Percentiles rank a stretch among this genome's conserved stretches.
These are phyloP conservation scores for Pseudomyrmex gracilis DNA, from an alignment of 1,140 invertebrate genomes.

Conservation along the genomic window DNA sequence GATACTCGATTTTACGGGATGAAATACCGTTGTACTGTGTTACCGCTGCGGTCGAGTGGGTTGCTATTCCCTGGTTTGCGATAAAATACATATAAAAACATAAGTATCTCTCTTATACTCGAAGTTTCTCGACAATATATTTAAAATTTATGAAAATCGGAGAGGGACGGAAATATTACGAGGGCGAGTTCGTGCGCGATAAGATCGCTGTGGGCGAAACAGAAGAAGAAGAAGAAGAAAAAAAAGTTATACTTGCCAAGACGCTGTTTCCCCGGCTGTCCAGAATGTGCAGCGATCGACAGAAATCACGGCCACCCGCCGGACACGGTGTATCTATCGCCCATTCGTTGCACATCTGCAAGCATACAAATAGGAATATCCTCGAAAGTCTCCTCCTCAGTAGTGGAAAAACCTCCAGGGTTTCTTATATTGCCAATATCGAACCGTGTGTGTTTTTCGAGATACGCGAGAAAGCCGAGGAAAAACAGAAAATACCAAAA, in stretches of 20 bases:
- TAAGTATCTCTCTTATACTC: not conserved
- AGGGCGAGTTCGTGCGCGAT: not conserved
- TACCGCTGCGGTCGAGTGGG: not conserved
- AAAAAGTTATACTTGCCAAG: constrained; percentile 80
- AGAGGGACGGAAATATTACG: not conserved
- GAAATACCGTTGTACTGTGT: not conserved
- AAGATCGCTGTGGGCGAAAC: not conserved
- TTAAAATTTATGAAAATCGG: constrained; percentile 38
- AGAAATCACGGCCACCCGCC: constrained; percentile 87
- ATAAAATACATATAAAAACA: constrained; percentile 21
- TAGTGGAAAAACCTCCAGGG: not conserved
- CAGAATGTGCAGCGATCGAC: constrained; percentile 89
- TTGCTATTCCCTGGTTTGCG: not conserved
- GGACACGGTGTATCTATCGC: constrained; percentile 89
- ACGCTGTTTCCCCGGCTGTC: constrained; percentile 88
- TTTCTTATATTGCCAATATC: constrained; percentile 43
- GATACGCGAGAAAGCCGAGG: not conserved
- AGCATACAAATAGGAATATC: constrained; percentile 46
- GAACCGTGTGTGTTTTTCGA: not conserved
- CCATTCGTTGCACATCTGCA: constrained; percentile 88
- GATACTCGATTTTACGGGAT: constrained; percentile 4
- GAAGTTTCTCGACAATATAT: constrained; percentile 1
- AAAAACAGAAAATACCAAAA: not conserved
- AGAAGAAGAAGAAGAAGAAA: constrained; percentile 17
- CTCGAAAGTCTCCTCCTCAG: not conserved